These are phyloP conservation scores for Lepus oiostolus DNA, from an alignment of 2,797 vertebrate genomes.

Conservation along the genomic window DNA sequence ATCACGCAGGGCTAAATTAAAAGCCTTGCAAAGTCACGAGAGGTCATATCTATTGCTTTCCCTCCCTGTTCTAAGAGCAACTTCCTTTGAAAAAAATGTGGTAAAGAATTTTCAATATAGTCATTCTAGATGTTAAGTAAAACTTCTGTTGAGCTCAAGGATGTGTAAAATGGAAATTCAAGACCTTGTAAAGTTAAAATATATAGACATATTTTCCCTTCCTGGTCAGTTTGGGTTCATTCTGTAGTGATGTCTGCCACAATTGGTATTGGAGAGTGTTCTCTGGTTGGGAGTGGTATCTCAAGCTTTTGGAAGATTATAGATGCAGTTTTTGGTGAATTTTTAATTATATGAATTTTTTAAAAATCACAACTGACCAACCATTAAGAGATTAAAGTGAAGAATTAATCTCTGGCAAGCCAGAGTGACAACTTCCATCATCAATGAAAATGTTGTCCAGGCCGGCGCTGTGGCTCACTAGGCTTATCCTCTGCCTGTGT, in stretches of 20 bases:
- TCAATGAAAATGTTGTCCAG: background rate
- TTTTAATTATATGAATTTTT: conserved; percentile 50
- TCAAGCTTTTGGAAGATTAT: background rate
- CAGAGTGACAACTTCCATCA: background rate
- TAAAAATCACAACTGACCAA: conserved; percentile 20
- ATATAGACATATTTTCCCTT: background rate
- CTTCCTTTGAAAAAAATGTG: conserved; percentile 37
- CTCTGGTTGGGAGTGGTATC: background rate
- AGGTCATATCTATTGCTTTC: background rate
- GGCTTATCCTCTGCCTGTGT: too few relatives aligned
- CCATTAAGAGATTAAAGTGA: conserved; percentile 1
- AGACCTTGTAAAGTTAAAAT: background rate
- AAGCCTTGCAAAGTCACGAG: background rate
- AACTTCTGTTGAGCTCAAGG: background rate
- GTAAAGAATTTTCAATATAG: background rate
- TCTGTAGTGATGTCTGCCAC: background rate
- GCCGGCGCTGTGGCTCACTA: too few relatives aligned
- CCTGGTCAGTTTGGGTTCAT: background rate
- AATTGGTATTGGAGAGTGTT: background rate
- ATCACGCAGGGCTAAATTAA: background rate
- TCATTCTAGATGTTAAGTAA: conserved; percentile 6
- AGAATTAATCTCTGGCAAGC: background rate
- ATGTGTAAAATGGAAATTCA: conserved; percentile 12
- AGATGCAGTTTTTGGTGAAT: conserved; percentile 12
- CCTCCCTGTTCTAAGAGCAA: background rate